These are phyloP conservation scores for Mythimna vitellina DNA, from an alignment of 2,888 invertebrate species.

Conservation along the genomic window DNA sequence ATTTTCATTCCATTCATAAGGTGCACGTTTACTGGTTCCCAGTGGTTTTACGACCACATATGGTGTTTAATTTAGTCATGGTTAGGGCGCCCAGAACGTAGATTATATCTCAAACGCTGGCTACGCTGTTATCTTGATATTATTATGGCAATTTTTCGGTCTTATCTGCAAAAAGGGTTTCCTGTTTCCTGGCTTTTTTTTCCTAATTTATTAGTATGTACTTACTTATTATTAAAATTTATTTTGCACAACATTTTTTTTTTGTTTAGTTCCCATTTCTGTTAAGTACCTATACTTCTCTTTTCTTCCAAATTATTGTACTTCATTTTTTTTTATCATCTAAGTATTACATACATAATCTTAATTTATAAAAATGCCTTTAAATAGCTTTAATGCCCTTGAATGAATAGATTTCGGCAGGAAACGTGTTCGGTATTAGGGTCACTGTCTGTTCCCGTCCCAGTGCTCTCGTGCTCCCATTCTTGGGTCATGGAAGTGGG, in stretches of 20 bases:
- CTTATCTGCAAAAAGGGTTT: slow-evolving; percentile 9
- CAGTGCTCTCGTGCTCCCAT: slow-evolving; percentile 24
- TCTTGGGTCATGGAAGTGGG: slow-evolving; percentile 28
- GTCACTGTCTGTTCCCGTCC: slow-evolving; percentile 20
- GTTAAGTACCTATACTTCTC: neutral
- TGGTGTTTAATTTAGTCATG: slow-evolving; percentile 18
- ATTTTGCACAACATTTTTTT: neutral
- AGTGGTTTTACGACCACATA: neutral
- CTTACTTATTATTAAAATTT: neutral
- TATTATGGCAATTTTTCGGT: neutral
- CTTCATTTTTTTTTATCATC: neutral
- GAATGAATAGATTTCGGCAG: slow-evolving; percentile 4
- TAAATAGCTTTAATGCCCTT: neutral
- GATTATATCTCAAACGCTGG: slow-evolving; percentile 3
- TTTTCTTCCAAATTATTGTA: neutral
- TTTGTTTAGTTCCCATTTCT: neutral
- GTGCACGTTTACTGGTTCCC: slow-evolving; percentile 19
- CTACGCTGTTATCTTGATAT: neutral
- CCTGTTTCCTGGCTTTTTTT: neutral
- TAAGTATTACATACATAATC: neutral
- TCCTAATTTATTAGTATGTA: neutral
- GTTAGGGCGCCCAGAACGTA: neutral
- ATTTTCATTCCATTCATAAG: slow-evolving; percentile 60
- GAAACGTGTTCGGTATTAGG: slow-evolving; percentile 19
- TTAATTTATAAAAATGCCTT: too few relatives aligned